Base-by-base conservation (phyloP, 2,888 invertebrate genomes). In the Volucella inanis region DNA sequence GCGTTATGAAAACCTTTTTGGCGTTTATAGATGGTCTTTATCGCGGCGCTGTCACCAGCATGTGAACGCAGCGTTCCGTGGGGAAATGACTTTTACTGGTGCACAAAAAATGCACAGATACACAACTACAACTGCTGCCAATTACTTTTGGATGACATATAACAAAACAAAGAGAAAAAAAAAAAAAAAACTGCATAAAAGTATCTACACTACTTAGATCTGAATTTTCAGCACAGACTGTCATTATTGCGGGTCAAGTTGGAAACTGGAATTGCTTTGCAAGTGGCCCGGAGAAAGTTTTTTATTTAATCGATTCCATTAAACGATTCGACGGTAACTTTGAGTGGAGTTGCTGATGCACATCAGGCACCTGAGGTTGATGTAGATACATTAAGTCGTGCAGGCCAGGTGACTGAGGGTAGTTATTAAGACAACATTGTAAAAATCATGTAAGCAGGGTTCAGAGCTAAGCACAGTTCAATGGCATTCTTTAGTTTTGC, bases 201-300 rank as follows among this genome's bases (percentile, higher is more conserved):
- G 50, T 71, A 55, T 62, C 54, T 68, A 39, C 45, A 79, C 67
- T 67, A 62, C 75, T 67, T 75, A 43, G 31, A 62, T 68, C 22
- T 18, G 50, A 11, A 72, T 45, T 49, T 14, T 18, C 4, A 59
- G 54, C 61, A 22, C 61, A 47, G 45, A 45, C 75, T 81, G 52
- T 82, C 76, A 77, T 54, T 41, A 47, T 77, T 77, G 65, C 59
- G 61, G 81, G 81, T 76, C 81, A 82, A 76, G 64, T 59, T 49
- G 80, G 68, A 62, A 80, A 50, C 50, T 43, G 61, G 54, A 14
- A 54, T 64, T 41, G 39, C 15, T 43, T 15, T 43, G 1, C 45
- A 43, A 39, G 54, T 22, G 14, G 61, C 54, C 39, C 14, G 54
- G 81, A 71, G 81, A 82, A 82, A 82, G 81, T 82, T 82, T 78